Evolutionary conservation across 2,797 vertebrate species (phyloP), one percentile per base, ranked within the genome.

Genomic region (Enteromius argenteus): DNA sequence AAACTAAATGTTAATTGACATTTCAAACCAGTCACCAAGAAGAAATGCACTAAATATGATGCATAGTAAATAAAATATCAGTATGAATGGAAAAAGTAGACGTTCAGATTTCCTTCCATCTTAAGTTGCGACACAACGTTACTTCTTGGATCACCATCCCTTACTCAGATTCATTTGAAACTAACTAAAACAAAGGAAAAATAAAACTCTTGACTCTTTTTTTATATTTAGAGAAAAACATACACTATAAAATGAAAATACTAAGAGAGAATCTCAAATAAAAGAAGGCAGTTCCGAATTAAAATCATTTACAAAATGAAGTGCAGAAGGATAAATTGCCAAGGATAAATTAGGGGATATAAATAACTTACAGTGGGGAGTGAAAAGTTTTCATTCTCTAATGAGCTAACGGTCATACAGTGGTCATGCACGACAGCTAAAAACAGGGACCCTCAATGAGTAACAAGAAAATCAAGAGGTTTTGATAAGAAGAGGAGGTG

Each of bases 381-480:
- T 56, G 35, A 56, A 68, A 83, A 82, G 44, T 74, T 82, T 79
- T 27, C 21, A 82, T 75, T 51, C 71, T 81, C 27, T 73, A 37
- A 64, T 32, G 44, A 81, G 13, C 69, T 73, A 35, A 23, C 21
- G 39, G 53, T 72, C 69, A 73, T 81, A 46, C 69, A 62, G 19
- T 13, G 32, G 44, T 62, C 80, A 75, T 74, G 71, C 37, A 66
- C 14, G 1, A 64, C 69, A 51, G 2, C 39, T 78, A 32, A 46
- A 74, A 32, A 35, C 32, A 74, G 37, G 37, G 39, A 66, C 15
- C 32, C 42, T 42, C 27, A 85, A 89, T 87, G 85, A 81, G 82
- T 83, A 88, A 77, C 81, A 89, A 89, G 91, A 86, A 80, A 88
- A 91, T 84, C 87, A 72, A 73, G 60, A 87, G 77, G 86, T 71